Percentiles rank a stretch among this genome's conserved stretches.
Evolutionary conservation across 2,113 vertebrate genomes (phyloP).

Genomic region (Sphaerodactylus townsendi): DNA sequence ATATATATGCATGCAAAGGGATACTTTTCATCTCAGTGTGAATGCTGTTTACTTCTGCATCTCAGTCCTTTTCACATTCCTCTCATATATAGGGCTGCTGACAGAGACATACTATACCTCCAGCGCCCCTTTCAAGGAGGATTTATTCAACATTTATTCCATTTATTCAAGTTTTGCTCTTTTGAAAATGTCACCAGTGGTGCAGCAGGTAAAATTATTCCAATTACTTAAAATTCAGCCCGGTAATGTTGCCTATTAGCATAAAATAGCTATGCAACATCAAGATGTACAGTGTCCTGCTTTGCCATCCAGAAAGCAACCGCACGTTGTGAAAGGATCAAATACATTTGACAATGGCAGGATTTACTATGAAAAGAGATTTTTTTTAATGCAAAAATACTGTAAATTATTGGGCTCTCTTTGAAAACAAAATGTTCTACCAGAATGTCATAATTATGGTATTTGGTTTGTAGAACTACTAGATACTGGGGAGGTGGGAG

Average conservation of each 20-base stretch:
- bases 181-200: slow-evolving; percentile 60
- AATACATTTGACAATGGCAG: neutral
- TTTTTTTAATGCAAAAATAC: slow-evolving; percentile 15
- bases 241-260: slow-evolving; percentile 37
- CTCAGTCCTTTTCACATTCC: slow-evolving; percentile 3
- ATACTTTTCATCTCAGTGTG: neutral
- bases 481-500: too few species aligned
- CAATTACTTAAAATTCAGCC: slow-evolving; percentile 49
- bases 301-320: neutral
- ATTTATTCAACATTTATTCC: slow-evolving; percentile 62
- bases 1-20: neutral
- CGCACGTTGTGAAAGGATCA: neutral
- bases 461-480: neutral
- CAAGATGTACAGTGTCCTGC: slow-evolving; percentile 29
- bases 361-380: neutral
- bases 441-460: neutral
- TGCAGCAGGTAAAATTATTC: slow-evolving; percentile 37
- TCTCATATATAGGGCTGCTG: slow-evolving; percentile 20
- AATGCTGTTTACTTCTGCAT: slow-evolving; percentile 35
- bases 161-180: slow-evolving; percentile 61
- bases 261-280: slow-evolving; percentile 41
- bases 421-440: neutral
- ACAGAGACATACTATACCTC: slow-evolving; percentile 25
- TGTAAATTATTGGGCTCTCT: neutral
- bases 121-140: slow-evolving; percentile 39